Evolutionary conservation across 2,113 vertebrate genomes (phyloP), one percentile per base, ranked within the genome.

Genomic region (Ploceus nigricollis): DNA sequence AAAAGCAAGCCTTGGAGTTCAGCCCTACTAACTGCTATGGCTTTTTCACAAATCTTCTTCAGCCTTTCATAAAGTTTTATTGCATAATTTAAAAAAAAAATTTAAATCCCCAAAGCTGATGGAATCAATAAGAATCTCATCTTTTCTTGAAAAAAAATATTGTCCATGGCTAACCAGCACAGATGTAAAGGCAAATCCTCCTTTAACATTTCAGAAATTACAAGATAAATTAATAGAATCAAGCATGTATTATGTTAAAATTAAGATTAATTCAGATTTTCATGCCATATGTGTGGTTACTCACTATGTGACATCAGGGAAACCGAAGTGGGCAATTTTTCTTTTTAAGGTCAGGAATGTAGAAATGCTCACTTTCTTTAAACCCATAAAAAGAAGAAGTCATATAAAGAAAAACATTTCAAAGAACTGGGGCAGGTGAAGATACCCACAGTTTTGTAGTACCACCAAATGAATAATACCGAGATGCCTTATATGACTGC

Each of bases 251-350:
- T 82, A 35, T 37, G 9, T 50, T 87, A 57, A 73, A 93, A 86
- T 51, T 69, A 91, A 92, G 37, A 42, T 42, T 42, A 42, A 42
- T 42, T 3, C 6, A 64, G 8, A 65, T 89, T 65, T 90, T 39
- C 51, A 37, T n/a, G 13, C 19, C 9, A 8, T 56, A 5, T 39
- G 31, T 18, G 9, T 39, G n/a, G 47, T 82, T 72, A 45, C 18
- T 73, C 72, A 86, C 69, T 56, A 71, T 13, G 5, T 60, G 58
- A 10, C 15, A 64, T 13, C 20, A 8, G 16, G 57, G 57, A 65
- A 15, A 76, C 2, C 0, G 0, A 75, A 73, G 39, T 1, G 1
- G 24, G 54, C 19, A 24, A 48, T n/a, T 92, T 66, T 77, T 63
- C 13, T 77, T 61, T 63, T 73, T 48, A 51, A 44, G 31, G 75